phyloP scores from a whole-genome alignment of 2,888 invertebrate species.

The Leucania comma region DNA sequence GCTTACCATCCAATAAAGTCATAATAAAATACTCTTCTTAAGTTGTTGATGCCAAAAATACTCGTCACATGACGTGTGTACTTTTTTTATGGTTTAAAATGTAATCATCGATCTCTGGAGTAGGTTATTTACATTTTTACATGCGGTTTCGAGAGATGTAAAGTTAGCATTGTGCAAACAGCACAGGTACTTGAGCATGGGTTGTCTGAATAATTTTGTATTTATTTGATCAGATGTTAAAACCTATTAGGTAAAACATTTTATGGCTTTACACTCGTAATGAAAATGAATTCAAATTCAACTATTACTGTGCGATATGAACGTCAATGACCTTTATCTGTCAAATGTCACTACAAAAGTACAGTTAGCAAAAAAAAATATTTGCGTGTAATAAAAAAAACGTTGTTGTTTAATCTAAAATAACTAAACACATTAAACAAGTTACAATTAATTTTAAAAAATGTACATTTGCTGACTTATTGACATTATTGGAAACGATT shows the following conservation, averaged over 20 bases:
- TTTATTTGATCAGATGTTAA: neutral
- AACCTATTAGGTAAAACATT: neutral
- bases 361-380: too few species aligned
- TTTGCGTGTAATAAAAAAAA: too few species aligned
- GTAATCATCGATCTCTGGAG: slow-evolving; percentile 14
- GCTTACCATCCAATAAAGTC: neutral
- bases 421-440: too few species aligned
- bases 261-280: neutral
- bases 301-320: too few species aligned
- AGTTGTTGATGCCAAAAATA: neutral
- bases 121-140: neutral
- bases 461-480: too few species aligned
- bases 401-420: too few species aligned
- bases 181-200: neutral
- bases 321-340: too few species aligned
- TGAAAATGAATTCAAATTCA: too few species aligned
- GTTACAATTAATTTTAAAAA: too few species aligned
- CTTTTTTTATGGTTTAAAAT: slow-evolving; percentile 9
- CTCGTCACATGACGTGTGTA: neutral
- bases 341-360: too few species aligned
- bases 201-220: neutral
- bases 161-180: slow-evolving; percentile 4
- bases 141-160: neutral
- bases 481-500: too few species aligned
- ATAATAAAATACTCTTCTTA: neutral